Percentiles rank a stretch among this genome's conserved stretches.
phyloP scores from a whole-genome alignment of 2,888 invertebrate genomes.

The Agonopterix subpropinquella region DNA sequence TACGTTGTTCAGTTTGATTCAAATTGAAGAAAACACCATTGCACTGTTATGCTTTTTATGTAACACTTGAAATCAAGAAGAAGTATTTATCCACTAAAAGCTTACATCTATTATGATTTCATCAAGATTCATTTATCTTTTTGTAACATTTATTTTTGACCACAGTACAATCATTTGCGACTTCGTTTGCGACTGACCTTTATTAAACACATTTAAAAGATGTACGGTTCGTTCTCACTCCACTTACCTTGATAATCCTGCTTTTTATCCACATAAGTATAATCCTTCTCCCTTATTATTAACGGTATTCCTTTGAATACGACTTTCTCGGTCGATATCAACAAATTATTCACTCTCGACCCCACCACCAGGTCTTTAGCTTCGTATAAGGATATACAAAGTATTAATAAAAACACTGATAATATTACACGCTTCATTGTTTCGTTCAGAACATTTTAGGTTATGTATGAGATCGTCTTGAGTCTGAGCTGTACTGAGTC shows the following conservation, averaged over 20 bases:
- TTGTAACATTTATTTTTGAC: no score
- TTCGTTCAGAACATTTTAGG: constrained; percentile 23
- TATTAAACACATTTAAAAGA: not conserved
- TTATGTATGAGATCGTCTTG: constrained; percentile 22
- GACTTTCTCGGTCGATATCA: constrained; percentile 57
- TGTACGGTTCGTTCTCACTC: not conserved
- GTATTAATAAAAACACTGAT: constrained; percentile 32
- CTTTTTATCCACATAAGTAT: constrained; percentile 48
- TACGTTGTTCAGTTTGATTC: no score
- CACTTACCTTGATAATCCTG: constrained; percentile 55
- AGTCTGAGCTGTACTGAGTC: constrained; percentile 14
- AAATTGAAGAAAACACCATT: no score
- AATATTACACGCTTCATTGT: constrained; percentile 43
- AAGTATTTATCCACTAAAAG: no score
- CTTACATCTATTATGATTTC: no score
- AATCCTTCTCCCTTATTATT: constrained; percentile 54
- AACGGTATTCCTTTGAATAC: constrained; percentile 39
- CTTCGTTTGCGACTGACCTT: no score
- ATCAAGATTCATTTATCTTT: no score
- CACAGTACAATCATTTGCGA: no score
- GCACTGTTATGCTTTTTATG: no score
- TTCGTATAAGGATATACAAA: constrained; percentile 35
- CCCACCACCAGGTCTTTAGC: constrained; percentile 56
- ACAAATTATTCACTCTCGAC: constrained; percentile 50
- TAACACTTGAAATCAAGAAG: no score